Conservation (phyloP, 2,797 vertebrate species). For the Neosilurus mollespiculum region DNA sequence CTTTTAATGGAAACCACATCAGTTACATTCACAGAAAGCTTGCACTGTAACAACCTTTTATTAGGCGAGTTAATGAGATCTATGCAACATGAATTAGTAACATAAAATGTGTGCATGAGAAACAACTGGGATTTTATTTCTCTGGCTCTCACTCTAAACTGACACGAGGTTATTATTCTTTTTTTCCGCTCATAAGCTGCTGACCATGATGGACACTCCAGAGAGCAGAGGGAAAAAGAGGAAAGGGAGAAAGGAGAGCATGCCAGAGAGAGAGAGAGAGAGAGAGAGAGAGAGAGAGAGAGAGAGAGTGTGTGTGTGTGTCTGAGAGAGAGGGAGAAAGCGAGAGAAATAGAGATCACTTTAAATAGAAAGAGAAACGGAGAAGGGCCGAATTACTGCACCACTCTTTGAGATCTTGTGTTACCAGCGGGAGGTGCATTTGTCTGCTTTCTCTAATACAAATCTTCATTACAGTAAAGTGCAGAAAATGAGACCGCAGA, state of each 20-base stretch:
- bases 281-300: constrained; percentile 9
- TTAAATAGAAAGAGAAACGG: constrained; percentile 32
- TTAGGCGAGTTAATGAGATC: constrained; percentile 10
- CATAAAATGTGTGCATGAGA: background rate
- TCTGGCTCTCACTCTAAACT: background rate
- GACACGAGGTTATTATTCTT: too few species aligned
- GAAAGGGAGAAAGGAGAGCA: background rate
- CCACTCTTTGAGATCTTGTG: constrained; percentile 75
- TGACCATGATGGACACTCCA: constrained; percentile 24
- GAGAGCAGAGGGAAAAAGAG: background rate
- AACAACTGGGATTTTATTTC: background rate
- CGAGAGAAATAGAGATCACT: background rate
- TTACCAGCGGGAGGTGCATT: constrained; percentile 72
- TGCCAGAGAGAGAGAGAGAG: background rate
- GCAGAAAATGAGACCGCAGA: background rate
- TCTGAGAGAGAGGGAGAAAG: background rate
- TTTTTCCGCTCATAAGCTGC: constrained; percentile 33
- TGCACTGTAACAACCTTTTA: constrained; percentile 17
- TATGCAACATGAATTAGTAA: background rate
- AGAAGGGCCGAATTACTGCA: constrained; percentile 46
- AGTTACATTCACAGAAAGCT: background rate
- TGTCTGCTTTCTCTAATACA: constrained; percentile 75
- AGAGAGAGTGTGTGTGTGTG: constrained; percentile 22
- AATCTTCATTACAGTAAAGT: constrained; percentile 47
- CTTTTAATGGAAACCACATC: constrained; percentile 26